Base-by-base conservation (phyloP, 64 coral and sea anemone genomes). In the Anthopleura sola region DNA sequence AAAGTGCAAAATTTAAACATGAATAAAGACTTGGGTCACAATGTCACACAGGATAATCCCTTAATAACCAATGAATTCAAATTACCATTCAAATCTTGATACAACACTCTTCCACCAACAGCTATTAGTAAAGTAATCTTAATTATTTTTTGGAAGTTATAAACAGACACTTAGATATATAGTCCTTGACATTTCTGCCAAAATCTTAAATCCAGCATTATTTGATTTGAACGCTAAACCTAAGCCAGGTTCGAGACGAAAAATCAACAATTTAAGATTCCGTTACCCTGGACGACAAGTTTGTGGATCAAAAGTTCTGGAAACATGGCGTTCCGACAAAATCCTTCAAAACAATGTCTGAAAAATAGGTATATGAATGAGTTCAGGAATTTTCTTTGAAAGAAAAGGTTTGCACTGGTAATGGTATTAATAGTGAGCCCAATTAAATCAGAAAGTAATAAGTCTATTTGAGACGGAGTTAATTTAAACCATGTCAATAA, bases 211-310 rank as follows among this genome's bases (percentile, higher is more conserved):
- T 71, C 8, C 1, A 62, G 29, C 28, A 36, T 32, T 71, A 32
- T 71, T 71, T 71, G 50, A 71, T 71, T 71, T 71, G 66, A 71
- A 71, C 66, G 7, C 29, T 71, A 32, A 28, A 71, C n/a, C 66
- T 32, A 71, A 71, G 29, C 29, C 34, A 5, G 1, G 13, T 11
- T 31, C 66, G 28, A 71, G 66, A 71, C 66, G 5, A 34, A 71
- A 34, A 71, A 71, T 15, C 13, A 71, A 71, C 29, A 71, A 15
- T 71, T 34, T 16, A 32, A 8, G 11, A 9, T 2, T 32, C 16
- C 10, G 66, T 71, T 32, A 71, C 66, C 66, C 8, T 33, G 29
- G 66, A 69, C 66, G 34, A 71, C 66, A 71, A 12, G 15, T 71
- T 32, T 71, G 66, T 71, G 28, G 26, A 34, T 11, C 31, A 34